Evolutionary conservation across 1,140 invertebrate genomes (phyloP), one percentile per base, ranked within the genome.

Genomic region (Monochamus saltuarius): DNA sequence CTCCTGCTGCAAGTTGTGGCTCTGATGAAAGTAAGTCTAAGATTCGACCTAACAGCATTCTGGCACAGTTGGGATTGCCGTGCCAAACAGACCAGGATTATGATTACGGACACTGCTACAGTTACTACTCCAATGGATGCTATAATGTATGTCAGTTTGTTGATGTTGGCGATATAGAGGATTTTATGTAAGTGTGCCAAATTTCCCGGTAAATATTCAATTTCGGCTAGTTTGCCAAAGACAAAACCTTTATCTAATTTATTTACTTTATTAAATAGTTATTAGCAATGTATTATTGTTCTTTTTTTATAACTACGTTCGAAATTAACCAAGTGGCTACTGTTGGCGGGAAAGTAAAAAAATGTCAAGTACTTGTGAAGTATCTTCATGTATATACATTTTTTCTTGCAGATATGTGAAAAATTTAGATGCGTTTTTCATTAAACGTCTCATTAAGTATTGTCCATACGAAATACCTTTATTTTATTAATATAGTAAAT

Each of bases 141-240:
- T 80, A 78, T 37, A 81, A 83, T 55, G 76, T 84, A 0, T 87
- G 85, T 62, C 84, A 84, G 57, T 85, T 82, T 62, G 80, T 82
- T 1, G 77, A 81, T 62, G 78, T 84, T 46, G 81, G 85, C 40
- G 85, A 87, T 71, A 81, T 87, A 51, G 85, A 87, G 71, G 85
- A 87, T 75, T 86, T 87, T 71, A 85, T 87, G 85, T 87, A 78
- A 86, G 85, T 81, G 38, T 51, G n/a, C 45, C 17, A 22, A 11
- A 47, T 11, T n/a, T 10, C 8, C 10, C 42, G 8, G 10, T 47
- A 22, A 11, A 47, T 17, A 11, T 47, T 47, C 7, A 47, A 47
- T 19, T 17, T 4, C 4, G n/a, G 10, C 13, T 9, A 10, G 10
- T 11, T 13, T 7, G 3, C 4, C 10, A 14, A 11, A 17, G 10